phyloP scores from a whole-genome alignment of 2,888 invertebrate species.

The Allacma fusca region DNA sequence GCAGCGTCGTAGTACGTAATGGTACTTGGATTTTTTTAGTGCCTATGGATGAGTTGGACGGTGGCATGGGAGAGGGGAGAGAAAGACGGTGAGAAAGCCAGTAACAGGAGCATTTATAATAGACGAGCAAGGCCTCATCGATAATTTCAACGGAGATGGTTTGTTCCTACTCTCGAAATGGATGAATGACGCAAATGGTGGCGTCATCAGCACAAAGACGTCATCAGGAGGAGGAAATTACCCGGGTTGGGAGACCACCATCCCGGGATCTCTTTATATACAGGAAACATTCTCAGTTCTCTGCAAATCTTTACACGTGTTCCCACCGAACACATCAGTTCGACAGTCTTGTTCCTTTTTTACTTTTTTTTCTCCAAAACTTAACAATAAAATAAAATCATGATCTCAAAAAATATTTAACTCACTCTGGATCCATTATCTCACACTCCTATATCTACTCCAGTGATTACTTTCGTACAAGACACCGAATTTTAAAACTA shows the following conservation, averaged over 20 bases:
- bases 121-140: conserved; percentile 33
- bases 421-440: too few species aligned
- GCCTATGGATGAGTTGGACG: too few species aligned
- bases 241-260: conserved; percentile 41
- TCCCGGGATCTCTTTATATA: conserved; percentile 49
- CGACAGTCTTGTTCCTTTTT: background rate
- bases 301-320: conserved; percentile 61
- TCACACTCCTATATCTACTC: too few species aligned
- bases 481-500: too few species aligned
- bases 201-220: conserved; percentile 59
- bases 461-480: too few species aligned
- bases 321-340: conserved; percentile 43
- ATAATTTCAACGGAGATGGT: conserved; percentile 29
- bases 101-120: background rate
- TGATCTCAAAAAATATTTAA: background rate
- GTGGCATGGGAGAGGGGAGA: background rate
- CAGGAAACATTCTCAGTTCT: conserved; percentile 41
- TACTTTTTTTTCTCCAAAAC: background rate
- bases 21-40: too few species aligned
- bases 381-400: background rate
- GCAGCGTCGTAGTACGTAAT: background rate
- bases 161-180: conserved; percentile 33
- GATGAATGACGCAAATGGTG: conserved; percentile 59
- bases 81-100: background rate
- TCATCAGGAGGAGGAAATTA: conserved; percentile 56